Evolutionary conservation across 2,113 vertebrate species (phyloP).

Genomic region (Melanerpes aurifrons): DNA sequence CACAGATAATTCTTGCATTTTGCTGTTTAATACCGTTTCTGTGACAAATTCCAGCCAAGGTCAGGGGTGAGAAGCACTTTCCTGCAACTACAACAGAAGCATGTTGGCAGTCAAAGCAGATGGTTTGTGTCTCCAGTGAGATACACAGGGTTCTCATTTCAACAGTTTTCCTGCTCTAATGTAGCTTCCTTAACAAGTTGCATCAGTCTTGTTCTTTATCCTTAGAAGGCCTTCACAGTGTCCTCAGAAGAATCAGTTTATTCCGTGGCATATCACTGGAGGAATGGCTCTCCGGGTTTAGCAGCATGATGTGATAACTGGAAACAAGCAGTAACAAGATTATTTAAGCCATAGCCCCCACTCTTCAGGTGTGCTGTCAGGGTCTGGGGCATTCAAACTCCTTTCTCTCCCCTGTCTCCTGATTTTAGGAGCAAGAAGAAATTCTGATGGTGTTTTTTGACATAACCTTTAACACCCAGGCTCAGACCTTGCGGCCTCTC

Average conservation of each 20-base stretch:
- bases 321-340: constrained; percentile 21
- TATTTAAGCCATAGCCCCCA: background rate
- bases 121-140: rapidly evolving
- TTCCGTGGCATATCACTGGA: background rate
- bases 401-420: background rate
- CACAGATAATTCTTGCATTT: background rate
- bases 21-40: background rate
- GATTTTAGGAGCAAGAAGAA: background rate
- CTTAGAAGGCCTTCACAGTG: background rate
- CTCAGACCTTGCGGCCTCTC: background rate
- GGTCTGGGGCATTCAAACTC: background rate
- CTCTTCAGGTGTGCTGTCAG: background rate
- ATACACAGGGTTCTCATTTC: background rate
- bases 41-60: background rate
- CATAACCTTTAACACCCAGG: background rate
- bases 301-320: background rate
- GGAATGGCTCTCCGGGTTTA: background rate
- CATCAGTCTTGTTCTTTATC: background rate
- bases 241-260: background rate
- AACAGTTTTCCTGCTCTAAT: background rate
- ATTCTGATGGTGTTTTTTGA: background rate
- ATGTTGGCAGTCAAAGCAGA: background rate
- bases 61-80: background rate
- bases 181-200: background rate
- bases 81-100: background rate